These are phyloP conservation scores for Pemphigus obesinymphae DNA, from an alignment of 1,140 invertebrate genomes.

Conservation along the genomic window DNA sequence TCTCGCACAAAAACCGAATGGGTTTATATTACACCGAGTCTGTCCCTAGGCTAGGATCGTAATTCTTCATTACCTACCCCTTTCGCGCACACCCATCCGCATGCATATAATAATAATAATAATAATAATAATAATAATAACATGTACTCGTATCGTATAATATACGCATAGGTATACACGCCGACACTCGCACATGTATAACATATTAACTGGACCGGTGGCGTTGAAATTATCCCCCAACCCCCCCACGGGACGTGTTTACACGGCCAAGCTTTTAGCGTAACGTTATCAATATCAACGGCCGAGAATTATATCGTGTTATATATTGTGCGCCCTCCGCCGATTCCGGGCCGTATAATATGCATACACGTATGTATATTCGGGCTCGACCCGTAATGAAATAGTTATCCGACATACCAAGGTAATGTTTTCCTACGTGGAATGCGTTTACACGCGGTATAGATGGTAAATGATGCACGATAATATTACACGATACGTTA, in stretches of 20 bases:
- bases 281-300: not conserved
- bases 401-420: too few relatives aligned
- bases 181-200: not conserved
- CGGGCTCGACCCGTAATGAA: not conserved
- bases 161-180: not conserved
- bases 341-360: too few relatives aligned
- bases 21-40: not conserved
- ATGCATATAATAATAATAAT: too few relatives aligned
- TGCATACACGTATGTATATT: not conserved
- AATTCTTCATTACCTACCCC: not conserved
- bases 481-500: too few relatives aligned
- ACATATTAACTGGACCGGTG: not conserved
- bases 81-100: not conserved
- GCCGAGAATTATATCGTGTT: not conserved
- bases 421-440: too few relatives aligned
- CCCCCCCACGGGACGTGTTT: constrained; percentile 11
- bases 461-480: too few relatives aligned
- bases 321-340: too few relatives aligned
- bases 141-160: too few relatives aligned
- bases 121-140: too few relatives aligned
- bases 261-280: constrained; percentile 20
- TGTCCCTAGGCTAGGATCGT: not conserved
- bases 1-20: not conserved
- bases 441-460: too few relatives aligned
- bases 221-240: constrained; percentile 5